Evolutionary conservation across 2,888 invertebrate genomes (phyloP), one percentile per base, ranked within the genome.

Genomic region (Uropetala carovei): DNA sequence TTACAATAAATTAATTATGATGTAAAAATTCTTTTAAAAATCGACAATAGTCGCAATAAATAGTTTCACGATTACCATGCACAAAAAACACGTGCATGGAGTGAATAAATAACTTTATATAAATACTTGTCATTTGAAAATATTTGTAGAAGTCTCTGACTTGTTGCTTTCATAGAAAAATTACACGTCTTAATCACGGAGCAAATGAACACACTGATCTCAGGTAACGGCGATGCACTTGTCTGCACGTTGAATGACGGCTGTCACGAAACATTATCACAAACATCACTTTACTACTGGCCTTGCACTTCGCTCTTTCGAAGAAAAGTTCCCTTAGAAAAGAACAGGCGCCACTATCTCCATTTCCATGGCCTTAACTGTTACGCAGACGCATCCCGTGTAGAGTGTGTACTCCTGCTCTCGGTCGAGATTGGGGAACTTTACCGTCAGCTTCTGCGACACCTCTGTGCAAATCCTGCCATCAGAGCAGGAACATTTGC

Each of bases 191-290:
- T 11, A 27, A 27, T 9, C 13, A 43, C 18, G 18, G 18, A 43
- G 57, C 43, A 43, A 83, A 43, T 68, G 89, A 89, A 89, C 89
- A 89, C 89, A 83, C 18, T 57, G 83, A 7, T 11, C 56, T 89
- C 64, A 58, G 57, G 89, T 68, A 43, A 89, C 10, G 64, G n/a
- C 18, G 89, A 89, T 89, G 89, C 89, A 89, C 89, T 75, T 64
- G 68, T 89, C 89, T 68, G 22, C 18, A 68, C n/a, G 43, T 43
- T 43, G 43, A 1, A 56, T n/a, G 56, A 68, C 68, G 10, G 3
- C 11, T 11, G 18, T 83, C 18, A 64, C n/a, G 43, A n/a, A 83
- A 14, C 64, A 30, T 64, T 89, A 89, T 89, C 89, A 89, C 89
- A 89, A 89, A 89, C 89, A 89, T 68, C 89, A 64, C 11, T 14